Evolutionary conservation across 2,888 invertebrate species (phyloP).

Genomic region (Panopea generosa): DNA sequence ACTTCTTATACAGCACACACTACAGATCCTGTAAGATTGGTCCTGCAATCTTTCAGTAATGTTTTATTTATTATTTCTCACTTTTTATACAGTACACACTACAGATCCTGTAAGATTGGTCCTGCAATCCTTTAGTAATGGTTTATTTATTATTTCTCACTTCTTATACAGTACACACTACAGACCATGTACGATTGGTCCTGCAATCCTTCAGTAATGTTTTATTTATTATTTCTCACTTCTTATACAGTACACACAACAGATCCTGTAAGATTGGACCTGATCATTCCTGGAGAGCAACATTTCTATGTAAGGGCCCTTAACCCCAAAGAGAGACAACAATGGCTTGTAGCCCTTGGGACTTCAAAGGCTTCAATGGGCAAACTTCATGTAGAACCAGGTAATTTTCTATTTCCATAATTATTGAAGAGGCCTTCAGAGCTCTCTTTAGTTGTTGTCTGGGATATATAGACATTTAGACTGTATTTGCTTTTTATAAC

Average conservation of each 20-base stretch:
- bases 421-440: not conserved
- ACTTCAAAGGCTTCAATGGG: slow-evolving; percentile 90
- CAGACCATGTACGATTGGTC: too few species aligned
- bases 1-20: too few species aligned
- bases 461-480: not conserved
- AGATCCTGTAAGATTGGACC: slow-evolving; percentile 90
- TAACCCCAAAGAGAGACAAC: slow-evolving; percentile 91
- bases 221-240: too few species aligned
- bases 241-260: slow-evolving; percentile 88
- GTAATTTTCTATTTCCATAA: not conserved
- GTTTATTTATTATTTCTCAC: not conserved
- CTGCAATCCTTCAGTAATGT: too few species aligned
- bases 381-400: slow-evolving; percentile 58
- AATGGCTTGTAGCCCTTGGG: slow-evolving; percentile 93
- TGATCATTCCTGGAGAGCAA: slow-evolving; percentile 93
- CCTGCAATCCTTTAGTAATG: too few species aligned
- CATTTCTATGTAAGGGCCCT: slow-evolving; percentile 92
- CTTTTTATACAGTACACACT: too few species aligned
- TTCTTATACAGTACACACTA: too few species aligned
- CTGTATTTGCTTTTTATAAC: not conserved
- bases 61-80: too few species aligned
- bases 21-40: too few species aligned
- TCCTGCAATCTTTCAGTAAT: too few species aligned
- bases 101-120: too few species aligned
- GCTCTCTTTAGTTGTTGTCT: not conserved